Evolutionary conservation across 2,888 invertebrate species (phyloP).

Genomic region (Cactoblastis cactorum): DNA sequence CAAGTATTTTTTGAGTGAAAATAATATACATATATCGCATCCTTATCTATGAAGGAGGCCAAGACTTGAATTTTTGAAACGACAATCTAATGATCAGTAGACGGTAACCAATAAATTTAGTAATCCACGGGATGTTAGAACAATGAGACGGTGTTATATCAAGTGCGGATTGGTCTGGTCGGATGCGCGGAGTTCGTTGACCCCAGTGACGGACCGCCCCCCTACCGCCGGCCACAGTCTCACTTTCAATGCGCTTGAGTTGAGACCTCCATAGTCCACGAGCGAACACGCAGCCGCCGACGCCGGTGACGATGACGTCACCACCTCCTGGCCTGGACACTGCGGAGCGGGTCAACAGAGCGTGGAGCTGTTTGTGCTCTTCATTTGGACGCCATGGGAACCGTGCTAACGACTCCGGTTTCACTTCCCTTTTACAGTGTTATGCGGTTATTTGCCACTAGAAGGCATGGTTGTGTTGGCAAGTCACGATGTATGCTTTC

Average conservation of each 20-base stretch:
- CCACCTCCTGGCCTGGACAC: slow-evolving; percentile 45
- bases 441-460: background rate
- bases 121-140: slow-evolving; percentile 58
- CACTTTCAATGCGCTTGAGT: slow-evolving; percentile 74
- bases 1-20: too few species aligned
- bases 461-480: too few species aligned
- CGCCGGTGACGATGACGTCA: slow-evolving; percentile 64
- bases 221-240: slow-evolving; percentile 52
- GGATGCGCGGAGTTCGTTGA: slow-evolving; percentile 70
- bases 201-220: slow-evolving; percentile 41
- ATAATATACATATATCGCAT: too few species aligned
- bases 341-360: slow-evolving; percentile 50
- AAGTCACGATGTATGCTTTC: too few species aligned
- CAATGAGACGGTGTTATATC: slow-evolving; percentile 67
- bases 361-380: slow-evolving; percentile 58
- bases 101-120: slow-evolving; percentile 18
- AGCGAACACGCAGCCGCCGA: slow-evolving; percentile 60
- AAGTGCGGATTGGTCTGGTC: slow-evolving; percentile 73
- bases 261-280: slow-evolving; percentile 67
- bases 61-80: too few species aligned
- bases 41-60: too few species aligned
- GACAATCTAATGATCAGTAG: slow-evolving; percentile 37
- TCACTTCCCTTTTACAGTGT: slow-evolving; percentile 31
- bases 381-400: slow-evolving; percentile 65
- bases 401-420: slow-evolving; percentile 37